Evolutionary conservation across 2,888 invertebrate species (phyloP).

Genomic region (Argynnis bischoffii): DNA sequence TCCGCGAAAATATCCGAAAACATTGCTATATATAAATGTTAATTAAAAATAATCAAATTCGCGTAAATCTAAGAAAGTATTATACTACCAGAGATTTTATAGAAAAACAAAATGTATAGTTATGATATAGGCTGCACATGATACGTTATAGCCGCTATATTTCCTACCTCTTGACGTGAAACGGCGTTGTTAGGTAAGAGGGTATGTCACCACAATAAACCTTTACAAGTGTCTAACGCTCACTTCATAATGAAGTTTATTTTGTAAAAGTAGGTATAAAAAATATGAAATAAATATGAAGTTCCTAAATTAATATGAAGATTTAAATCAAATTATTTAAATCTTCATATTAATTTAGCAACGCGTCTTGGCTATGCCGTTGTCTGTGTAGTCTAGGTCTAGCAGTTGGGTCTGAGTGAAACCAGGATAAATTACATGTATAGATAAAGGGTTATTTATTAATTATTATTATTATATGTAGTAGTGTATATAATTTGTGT

Average conservation of each 20-base stretch:
- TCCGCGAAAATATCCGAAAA: too few relatives aligned
- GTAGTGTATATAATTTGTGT: too few relatives aligned
- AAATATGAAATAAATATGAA: background rate
- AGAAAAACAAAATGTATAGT: slow-evolving; percentile 17
- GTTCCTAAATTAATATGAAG: too few relatives aligned
- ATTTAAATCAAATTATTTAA: too few relatives aligned
- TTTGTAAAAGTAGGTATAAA: background rate
- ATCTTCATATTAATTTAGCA: background rate
- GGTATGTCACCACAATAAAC: slow-evolving; percentile 31
- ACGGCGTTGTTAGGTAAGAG: slow-evolving; percentile 28
- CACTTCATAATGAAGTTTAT: slow-evolving; percentile 14
- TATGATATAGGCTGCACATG: slow-evolving; percentile 32
- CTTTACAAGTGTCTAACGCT: slow-evolving; percentile 18
- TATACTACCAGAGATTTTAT: background rate
- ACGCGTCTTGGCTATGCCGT: too few relatives aligned
- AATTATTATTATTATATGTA: too few relatives aligned
- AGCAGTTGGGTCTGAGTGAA: too few relatives aligned
- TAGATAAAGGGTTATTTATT: background rate
- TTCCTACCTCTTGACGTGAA: slow-evolving; percentile 16
- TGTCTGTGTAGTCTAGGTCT: too few relatives aligned
- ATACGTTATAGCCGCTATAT: slow-evolving; percentile 19
- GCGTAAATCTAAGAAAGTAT: background rate
- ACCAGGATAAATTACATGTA: background rate
- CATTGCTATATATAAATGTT: background rate
- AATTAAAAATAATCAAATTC: background rate